Conservation (phyloP, 2,113 vertebrate genomes). For the Delphinapterus leucas region DNA sequence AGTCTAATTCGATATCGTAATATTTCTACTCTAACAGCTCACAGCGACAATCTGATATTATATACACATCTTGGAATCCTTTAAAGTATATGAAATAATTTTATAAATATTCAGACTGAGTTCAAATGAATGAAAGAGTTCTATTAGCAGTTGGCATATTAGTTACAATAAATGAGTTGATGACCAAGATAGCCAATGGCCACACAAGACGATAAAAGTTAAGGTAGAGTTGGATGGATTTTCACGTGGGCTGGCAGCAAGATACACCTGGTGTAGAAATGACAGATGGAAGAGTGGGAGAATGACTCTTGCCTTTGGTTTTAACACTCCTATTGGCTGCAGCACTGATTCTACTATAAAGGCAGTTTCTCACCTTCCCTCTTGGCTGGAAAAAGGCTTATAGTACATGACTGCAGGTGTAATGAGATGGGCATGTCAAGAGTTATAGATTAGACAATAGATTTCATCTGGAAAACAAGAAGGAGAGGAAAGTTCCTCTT, state of each 20-base stretch:
- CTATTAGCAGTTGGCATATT: not conserved
- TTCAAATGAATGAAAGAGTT: not conserved
- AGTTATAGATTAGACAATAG: not conserved
- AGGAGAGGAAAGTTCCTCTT: not conserved
- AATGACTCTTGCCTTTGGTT: not conserved
- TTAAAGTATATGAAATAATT: conserved; percentile 7
- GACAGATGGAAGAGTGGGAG: not conserved
- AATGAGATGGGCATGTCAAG: not conserved
- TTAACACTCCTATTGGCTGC: not conserved
- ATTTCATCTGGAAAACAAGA: not conserved
- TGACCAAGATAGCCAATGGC: not conserved
- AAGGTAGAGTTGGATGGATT: not conserved
- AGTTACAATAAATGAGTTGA: not conserved
- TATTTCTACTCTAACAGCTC: not conserved
- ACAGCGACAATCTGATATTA: not conserved
- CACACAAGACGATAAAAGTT: not conserved
- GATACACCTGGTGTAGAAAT: not conserved
- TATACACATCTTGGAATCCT: not conserved
- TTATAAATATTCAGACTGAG: not conserved
- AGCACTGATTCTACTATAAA: not conserved
- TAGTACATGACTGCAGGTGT: not conserved
- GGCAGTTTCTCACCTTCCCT: not conserved
- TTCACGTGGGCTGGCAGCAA: not conserved
- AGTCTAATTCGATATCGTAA: not conserved
- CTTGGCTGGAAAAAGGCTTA: not conserved